These are phyloP conservation scores for Malacoctenus gilli DNA, from an alignment of 2,797 vertebrate genomes.

Conservation along the genomic window DNA sequence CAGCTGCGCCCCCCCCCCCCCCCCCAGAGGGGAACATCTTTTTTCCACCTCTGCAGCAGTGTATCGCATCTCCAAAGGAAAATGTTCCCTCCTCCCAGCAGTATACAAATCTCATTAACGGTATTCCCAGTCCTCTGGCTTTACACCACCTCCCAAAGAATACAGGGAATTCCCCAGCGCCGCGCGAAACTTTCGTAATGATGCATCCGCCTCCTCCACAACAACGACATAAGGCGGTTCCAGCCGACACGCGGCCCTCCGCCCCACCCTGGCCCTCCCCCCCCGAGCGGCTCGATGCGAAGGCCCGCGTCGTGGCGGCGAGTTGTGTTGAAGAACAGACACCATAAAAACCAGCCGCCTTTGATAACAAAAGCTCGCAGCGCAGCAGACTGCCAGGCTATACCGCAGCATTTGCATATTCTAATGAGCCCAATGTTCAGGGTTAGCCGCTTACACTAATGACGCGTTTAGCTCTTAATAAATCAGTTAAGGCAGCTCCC, in stretches of 20 bases:
- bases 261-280: too few species aligned
- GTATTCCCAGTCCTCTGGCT: conserved; percentile 28
- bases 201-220: conserved; percentile 15
- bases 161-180: conserved; percentile 20
- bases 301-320: conserved; percentile 52
- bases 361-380: conserved; percentile 63
- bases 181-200: conserved; percentile 22
- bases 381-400: conserved; percentile 49
- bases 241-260: conserved; percentile 27
- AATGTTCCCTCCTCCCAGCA: conserved; percentile 8
- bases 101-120: conserved; percentile 34
- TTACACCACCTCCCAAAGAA: conserved; percentile 34
- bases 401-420: conserved; percentile 77
- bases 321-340: conserved; percentile 66
- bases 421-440: conserved; percentile 79
- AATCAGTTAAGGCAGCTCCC: conserved; percentile 81
- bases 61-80: conserved; percentile 10
- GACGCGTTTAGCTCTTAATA: conserved; percentile 82
- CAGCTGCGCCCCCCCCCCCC: conserved; percentile 4
- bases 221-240: conserved; percentile 47
- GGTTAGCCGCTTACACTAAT: conserved; percentile 83
- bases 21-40: not conserved
- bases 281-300: conserved; percentile 34
- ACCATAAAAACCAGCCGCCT: conserved; percentile 59
- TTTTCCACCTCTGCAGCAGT: not conserved